Conservation (phyloP, 2,113 vertebrate species). For the Embiotoca jacksoni region DNA sequence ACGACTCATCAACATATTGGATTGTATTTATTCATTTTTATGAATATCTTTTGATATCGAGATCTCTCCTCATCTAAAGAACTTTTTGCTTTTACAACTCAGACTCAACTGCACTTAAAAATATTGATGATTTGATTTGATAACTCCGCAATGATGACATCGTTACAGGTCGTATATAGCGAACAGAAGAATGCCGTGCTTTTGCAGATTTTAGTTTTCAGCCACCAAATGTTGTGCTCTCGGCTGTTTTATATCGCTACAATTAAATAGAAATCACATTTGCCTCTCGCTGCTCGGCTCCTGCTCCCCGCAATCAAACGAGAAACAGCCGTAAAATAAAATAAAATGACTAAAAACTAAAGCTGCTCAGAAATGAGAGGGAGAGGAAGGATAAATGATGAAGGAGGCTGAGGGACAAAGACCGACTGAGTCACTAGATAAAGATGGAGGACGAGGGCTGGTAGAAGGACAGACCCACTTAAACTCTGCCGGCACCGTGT, state of each 20-base stretch:
- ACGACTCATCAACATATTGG: not conserved
- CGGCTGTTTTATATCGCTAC: not conserved
- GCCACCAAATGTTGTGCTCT: not conserved
- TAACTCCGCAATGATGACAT: not conserved
- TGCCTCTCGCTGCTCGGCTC: not conserved
- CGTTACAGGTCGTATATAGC: not conserved
- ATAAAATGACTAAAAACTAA: not conserved
- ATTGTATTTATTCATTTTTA: not conserved
- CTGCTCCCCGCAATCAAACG: not conserved
- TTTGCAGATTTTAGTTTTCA: not conserved
- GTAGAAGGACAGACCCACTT: no score
- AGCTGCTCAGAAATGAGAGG: not conserved
- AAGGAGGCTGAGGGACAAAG: no score
- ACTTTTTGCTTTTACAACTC: conserved; percentile 2
- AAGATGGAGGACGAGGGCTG: not conserved
- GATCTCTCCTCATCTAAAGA: no score
- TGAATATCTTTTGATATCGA: no score
- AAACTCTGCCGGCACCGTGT: no score
- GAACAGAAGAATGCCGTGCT: no score
- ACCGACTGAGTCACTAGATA: conserved; percentile 15
- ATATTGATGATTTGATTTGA: not conserved
- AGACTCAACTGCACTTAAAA: not conserved
- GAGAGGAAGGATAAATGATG: not conserved
- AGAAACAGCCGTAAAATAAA: conserved; percentile 3
- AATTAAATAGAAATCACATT: conserved; percentile 3